Evolutionary conservation across 2,888 invertebrate species (phyloP), one percentile per base, ranked within the genome.

Genomic region (Sisyra nigra): DNA sequence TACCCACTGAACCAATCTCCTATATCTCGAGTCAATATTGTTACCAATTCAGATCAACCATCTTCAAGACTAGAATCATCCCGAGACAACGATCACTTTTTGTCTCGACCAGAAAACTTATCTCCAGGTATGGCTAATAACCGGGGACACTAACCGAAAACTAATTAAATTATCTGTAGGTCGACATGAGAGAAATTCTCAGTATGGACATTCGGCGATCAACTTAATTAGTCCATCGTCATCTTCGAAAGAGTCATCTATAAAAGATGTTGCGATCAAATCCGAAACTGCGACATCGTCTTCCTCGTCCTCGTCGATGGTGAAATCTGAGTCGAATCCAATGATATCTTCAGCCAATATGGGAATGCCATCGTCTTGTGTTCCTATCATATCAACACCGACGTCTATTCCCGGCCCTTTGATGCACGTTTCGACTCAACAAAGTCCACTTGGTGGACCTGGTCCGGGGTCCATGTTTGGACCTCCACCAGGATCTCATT

Each of bases 401-500:
- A 66, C 76, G 3, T 72, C 77, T 2, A 72, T 77, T 50, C 69
- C 78, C 9, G 77, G 76, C 24, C 76, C 78, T 3, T 69, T 76
- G 10, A 79, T 83, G 67, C 83, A 82, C 58, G 78, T 83, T 5
- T 74, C 80, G 2, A 82, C 81, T 55, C 80, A 79, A 54, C 74
- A 74, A 37, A 80, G 80, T 47, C 76, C 74, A 2, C 76, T 81
- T 60, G 56, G 56, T 3, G 54, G 57, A 39, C 58, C 57, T 14
- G 19, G 19, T 18, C 41, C 41, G 10, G 34, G 41, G 10, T 41
- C 41, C 13, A 35, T 41, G 41, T 41, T 41, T 35, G 41, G 41
- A 34, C 73, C 75, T 47, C 71, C 75, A 1, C 73, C 75, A 47
- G 71, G 75, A 1, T 40, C 40, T 9, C 41, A 41, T 41, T 35